Evolutionary conservation across 2,113 vertebrate species (phyloP).

Genomic region (Suricata suricatta): DNA sequence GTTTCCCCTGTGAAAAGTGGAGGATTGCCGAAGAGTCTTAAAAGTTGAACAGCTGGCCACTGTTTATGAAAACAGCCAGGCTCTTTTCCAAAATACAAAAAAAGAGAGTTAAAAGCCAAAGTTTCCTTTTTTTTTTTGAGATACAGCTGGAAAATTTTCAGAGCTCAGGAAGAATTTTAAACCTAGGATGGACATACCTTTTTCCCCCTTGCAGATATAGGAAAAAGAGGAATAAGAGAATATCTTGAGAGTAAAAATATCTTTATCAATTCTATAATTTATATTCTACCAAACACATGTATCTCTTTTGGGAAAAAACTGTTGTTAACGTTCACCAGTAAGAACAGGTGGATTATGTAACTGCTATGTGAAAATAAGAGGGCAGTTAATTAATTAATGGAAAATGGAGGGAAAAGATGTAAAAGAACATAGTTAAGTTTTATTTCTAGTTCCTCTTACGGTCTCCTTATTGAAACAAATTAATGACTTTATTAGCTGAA

Average conservation of each 20-base stretch:
- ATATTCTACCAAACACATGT: neutral
- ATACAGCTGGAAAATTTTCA: constrained; percentile 72
- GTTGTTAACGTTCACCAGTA: neutral
- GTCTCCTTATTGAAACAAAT: neutral
- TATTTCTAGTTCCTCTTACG: neutral
- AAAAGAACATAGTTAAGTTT: neutral
- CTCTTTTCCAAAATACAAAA: constrained; percentile 70
- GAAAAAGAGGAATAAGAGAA: neutral
- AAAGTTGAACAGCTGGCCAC: constrained; percentile 70
- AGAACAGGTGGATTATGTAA: neutral
- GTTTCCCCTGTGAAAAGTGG: constrained; percentile 53
- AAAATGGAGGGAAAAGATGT: neutral
- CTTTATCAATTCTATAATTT: neutral
- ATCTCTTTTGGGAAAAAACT: neutral
- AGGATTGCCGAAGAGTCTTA: constrained; percentile 34
- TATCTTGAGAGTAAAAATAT: neutral
- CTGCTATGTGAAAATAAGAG: neutral
- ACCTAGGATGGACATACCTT: neutral
- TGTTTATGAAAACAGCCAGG: constrained; percentile 72
- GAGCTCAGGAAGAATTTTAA: constrained; percentile 44
- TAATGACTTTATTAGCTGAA: neutral
- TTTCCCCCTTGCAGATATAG: neutral
- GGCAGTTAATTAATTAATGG: neutral
- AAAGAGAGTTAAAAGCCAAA: constrained; percentile 74
- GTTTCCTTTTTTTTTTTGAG: constrained; percentile 59